These are phyloP conservation scores for Drosophila oshimai DNA, from an alignment of 1,140 invertebrate genomes.

Conservation along the genomic window DNA sequence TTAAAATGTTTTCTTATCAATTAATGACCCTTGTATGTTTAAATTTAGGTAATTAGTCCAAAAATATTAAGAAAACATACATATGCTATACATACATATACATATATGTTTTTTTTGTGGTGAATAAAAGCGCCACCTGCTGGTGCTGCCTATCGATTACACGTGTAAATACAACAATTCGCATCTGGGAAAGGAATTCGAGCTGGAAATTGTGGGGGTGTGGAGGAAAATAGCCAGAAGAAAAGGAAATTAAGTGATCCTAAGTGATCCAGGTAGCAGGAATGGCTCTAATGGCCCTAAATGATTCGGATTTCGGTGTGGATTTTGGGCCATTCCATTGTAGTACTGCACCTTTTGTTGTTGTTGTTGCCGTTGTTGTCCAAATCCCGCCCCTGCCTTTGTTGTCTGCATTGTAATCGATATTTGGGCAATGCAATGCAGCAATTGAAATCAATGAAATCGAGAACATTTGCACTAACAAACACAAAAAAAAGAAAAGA, in stretches of 20 bases:
- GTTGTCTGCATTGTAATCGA: conserved; percentile 47
- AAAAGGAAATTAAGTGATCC: conserved; percentile 32
- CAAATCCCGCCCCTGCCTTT: conserved; percentile 24
- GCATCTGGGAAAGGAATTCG: not conserved
- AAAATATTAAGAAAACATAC: not conserved
- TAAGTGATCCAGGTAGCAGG: conserved; percentile 6
- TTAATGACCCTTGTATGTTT: no score
- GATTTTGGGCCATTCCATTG: conserved; percentile 11
- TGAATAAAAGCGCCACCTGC: conserved; percentile 4
- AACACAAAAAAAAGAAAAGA: not conserved
- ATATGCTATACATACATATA: no score
- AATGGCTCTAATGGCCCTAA: conserved; percentile 30
- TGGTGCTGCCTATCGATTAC: conserved; percentile 26
- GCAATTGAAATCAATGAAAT: conserved; percentile 60
- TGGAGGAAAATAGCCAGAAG: not conserved
- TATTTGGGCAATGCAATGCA: conserved; percentile 37
- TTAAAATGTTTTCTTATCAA: no score
- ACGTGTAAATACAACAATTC: conserved; percentile 21
- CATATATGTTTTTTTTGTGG: not conserved
- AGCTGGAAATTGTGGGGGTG: not conserved
- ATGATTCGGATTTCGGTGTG: no score
- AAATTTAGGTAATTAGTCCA: no score
- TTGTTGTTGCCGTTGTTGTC: no score
- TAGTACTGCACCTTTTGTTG: conserved; percentile 1
- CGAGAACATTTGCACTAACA: conserved; percentile 44